A percentile compares a stretch with the other conserved stretches of the same genome.
Conservation (phyloP, 2,113 vertebrate genomes). For the Neodon shergylaensis region DNA sequence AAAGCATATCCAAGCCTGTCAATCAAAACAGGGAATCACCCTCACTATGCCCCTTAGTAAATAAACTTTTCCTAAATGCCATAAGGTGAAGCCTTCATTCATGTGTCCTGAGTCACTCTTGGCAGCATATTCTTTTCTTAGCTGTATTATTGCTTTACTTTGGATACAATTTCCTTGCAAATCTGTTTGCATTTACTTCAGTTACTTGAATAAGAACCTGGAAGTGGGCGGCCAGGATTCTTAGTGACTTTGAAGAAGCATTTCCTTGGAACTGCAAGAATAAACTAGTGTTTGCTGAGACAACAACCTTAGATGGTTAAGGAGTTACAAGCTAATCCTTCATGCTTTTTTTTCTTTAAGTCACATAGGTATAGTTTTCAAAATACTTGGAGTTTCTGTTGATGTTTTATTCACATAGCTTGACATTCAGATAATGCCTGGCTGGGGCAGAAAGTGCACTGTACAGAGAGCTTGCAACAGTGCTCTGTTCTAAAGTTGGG, state of each 20-base stretch:
- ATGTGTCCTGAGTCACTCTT: neutral
- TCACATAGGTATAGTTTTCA: neutral
- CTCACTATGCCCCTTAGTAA: neutral
- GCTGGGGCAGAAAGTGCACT: neutral
- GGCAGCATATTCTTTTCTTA: neutral
- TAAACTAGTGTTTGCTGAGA: neutral
- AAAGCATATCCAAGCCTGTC: neutral
- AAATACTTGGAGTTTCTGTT: neutral
- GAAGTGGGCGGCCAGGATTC: neutral
- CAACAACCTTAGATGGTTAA: neutral
- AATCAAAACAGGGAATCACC: neutral
- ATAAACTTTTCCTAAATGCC: neutral
- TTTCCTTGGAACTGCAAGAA: neutral
- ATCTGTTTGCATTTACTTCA: neutral
- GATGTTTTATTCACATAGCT: neutral
- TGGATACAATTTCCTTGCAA: neutral
- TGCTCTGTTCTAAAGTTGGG: accelerated
- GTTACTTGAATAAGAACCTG: neutral
- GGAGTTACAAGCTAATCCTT: neutral
- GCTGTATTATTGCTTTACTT: neutral
- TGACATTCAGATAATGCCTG: neutral
- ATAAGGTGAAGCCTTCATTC: neutral
- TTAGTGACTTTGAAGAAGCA: neutral
- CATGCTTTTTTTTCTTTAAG: neutral
- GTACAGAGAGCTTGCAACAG: too few relatives aligned